A percentile compares a stretch with the other conserved stretches of the same genome.
These are phyloP conservation scores for Cordilura impudica DNA, from an alignment of 2,888 invertebrate genomes.

Conservation along the genomic window DNA sequence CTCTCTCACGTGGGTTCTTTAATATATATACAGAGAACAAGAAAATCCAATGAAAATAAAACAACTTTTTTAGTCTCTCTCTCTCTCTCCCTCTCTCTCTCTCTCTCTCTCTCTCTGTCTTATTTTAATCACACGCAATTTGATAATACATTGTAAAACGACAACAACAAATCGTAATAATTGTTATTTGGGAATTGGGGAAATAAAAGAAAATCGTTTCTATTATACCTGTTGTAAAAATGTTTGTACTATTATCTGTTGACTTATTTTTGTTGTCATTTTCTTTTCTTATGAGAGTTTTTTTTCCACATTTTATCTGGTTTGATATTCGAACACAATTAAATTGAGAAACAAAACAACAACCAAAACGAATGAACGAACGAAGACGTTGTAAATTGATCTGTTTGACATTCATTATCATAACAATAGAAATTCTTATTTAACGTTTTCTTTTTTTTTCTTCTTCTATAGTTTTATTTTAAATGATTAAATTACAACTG, in stretches of 20 bases:
- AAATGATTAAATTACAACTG: conserved; percentile 50
- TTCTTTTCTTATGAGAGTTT: conserved; percentile 25
- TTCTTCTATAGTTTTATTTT: conserved; percentile 19
- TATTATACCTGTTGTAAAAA: conserved; percentile 55
- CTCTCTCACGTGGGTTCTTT: conserved; percentile 57
- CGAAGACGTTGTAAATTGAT: conserved; percentile 54
- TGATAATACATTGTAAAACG: conserved; percentile 33
- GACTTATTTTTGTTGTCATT: conserved; percentile 32
- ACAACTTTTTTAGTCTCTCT: background rate
- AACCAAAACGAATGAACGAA: conserved; percentile 17
- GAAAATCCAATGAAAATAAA: conserved; percentile 8
- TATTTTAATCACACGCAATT: conserved; percentile 49
- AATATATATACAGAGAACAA: conserved; percentile 3
- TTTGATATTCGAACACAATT: conserved; percentile 40
- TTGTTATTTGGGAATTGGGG: conserved; percentile 61
- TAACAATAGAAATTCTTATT: conserved; percentile 57
- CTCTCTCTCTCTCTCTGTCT: background rate
- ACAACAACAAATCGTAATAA: conserved; percentile 58
- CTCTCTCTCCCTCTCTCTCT: background rate
- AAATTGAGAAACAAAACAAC: conserved; percentile 38
- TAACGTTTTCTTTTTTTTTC: conserved; percentile 24
- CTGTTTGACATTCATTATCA: conserved; percentile 59
- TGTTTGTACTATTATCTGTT: conserved; percentile 42
- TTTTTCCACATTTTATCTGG: conserved; percentile 39
- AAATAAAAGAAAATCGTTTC: conserved; percentile 48